Conservation (phyloP, 1,140 invertebrate species). For the Philopotamus ludificatus region DNA sequence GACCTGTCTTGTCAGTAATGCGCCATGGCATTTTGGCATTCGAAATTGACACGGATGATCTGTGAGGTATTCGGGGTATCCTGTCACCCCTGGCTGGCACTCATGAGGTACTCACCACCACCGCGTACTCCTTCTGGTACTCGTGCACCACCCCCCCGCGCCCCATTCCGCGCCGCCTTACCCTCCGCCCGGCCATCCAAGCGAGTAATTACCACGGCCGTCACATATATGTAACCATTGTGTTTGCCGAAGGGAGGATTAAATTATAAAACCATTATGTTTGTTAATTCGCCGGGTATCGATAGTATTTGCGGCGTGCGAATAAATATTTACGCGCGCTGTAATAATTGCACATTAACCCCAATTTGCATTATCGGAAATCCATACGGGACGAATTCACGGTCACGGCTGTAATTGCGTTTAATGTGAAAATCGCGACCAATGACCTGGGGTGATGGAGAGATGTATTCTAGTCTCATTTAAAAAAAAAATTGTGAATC, state of each 20-base stretch:
- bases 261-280: constrained; percentile 11
- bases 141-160: background rate
- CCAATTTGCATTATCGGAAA: background rate
- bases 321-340: too few species aligned
- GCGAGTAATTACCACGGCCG: constrained; percentile 4
- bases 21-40: background rate
- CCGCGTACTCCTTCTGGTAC: too few species aligned
- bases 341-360: background rate
- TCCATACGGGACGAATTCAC: background rate
- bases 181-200: background rate
- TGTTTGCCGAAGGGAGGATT: constrained; percentile 8
- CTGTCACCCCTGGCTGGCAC: background rate
- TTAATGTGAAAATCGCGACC: too few species aligned
- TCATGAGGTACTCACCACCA: too few species aligned
- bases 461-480: too few species aligned
- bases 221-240: too few species aligned
- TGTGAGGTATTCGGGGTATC: background rate
- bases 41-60: background rate
- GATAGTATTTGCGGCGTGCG: background rate
- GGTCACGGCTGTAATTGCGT: background rate
- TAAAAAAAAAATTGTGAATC: background rate
- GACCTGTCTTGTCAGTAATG: too few species aligned
- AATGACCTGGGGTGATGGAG: too few species aligned
- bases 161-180: background rate
- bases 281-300: background rate